These are phyloP conservation scores for Riparia riparia DNA, from an alignment of 2,113 vertebrate genomes.

Conservation along the genomic window DNA sequence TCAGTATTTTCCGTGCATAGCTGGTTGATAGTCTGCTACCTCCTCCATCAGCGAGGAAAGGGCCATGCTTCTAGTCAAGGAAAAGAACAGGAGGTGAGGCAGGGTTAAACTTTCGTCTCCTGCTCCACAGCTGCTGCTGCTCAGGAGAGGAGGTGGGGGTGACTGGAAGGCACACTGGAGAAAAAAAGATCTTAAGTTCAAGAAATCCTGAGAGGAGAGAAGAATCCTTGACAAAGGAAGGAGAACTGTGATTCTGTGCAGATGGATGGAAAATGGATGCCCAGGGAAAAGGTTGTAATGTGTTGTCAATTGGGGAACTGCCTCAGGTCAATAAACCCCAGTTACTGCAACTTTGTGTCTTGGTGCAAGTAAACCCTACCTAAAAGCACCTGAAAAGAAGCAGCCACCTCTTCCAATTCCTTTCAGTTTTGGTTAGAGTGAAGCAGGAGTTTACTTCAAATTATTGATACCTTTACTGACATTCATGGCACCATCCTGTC, in stretches of 20 bases:
- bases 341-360: neutral
- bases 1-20: neutral
- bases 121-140: neutral
- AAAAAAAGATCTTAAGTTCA: neutral
- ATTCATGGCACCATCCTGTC: neutral
- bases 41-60: neutral
- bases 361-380: neutral
- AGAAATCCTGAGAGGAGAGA: neutral
- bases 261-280: neutral
- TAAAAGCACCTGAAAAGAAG: neutral
- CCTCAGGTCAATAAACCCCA: neutral
- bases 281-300: neutral
- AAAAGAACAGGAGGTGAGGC: rapidly evolving
- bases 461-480: neutral
- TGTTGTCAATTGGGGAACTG: neutral
- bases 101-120: neutral
- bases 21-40: neutral
- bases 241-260: neutral
- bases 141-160: neutral
- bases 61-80: neutral
- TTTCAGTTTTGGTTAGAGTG: neutral
- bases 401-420: neutral
- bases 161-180: neutral
- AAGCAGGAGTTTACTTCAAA: neutral
- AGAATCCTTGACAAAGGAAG: neutral